These are phyloP conservation scores for Cydia pomonella DNA, from an alignment of 1,140 invertebrate species.

Conservation along the genomic window DNA sequence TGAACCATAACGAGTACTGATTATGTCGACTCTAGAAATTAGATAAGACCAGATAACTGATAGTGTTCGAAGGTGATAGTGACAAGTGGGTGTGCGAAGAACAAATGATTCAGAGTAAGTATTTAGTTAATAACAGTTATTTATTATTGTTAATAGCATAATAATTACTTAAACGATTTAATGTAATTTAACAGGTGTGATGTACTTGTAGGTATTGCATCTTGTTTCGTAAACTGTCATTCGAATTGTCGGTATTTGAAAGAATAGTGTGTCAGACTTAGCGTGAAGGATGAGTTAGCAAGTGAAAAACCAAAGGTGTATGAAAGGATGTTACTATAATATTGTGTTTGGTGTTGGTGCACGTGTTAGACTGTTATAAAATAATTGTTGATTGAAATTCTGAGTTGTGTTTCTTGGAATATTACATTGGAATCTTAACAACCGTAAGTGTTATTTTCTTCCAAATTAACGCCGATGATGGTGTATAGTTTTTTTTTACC, in stretches of 20 bases:
- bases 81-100: background rate
- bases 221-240: background rate
- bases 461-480: background rate
- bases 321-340: background rate
- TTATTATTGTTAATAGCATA: background rate
- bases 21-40: constrained; percentile 3
- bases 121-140: constrained; percentile 6
- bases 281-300: background rate
- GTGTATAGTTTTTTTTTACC: no score
- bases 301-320: background rate
- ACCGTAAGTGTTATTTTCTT: background rate
- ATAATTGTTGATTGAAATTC: no score
- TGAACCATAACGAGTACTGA: constrained; percentile 2
- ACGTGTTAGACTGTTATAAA: background rate
- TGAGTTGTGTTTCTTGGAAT: background rate
- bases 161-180: background rate
- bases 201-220: background rate
- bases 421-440: background rate
- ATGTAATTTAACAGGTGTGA: background rate
- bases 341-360: background rate
- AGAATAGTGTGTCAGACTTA: background rate
- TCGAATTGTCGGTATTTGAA: background rate
- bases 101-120: constrained; percentile 6
- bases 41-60: constrained; percentile 13
- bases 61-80: background rate